These are phyloP conservation scores for Tyrannus savana DNA, from an alignment of 2,113 vertebrate species.

Conservation along the genomic window DNA sequence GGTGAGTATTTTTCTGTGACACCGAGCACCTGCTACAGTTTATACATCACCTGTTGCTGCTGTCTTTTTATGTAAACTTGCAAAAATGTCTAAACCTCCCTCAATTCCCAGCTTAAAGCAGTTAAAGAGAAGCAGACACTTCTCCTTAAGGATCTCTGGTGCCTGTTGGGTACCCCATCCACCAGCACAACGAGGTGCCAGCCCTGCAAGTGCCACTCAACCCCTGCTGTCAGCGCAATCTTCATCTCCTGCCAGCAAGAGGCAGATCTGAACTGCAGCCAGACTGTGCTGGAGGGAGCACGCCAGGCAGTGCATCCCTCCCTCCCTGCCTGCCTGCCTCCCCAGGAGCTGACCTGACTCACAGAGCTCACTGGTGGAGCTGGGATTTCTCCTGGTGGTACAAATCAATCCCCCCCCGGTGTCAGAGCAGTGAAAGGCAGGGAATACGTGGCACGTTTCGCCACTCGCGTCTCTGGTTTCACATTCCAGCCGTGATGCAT, in stretches of 20 bases:
- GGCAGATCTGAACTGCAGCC: neutral
- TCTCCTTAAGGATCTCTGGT: neutral
- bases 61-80: neutral
- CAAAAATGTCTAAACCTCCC: neutral
- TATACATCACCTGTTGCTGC: neutral
- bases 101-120: neutral
- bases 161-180: neutral
- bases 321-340: neutral
- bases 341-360: neutral
- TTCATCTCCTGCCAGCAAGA: neutral
- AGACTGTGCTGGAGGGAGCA: neutral
- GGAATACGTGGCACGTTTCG: neutral
- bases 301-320: neutral
- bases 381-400: neutral
- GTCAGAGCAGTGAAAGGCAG: neutral
- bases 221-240: neutral
- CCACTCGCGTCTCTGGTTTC: slow-evolving; percentile 49
- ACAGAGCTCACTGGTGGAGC: neutral
- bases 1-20: neutral
- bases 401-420: neutral
- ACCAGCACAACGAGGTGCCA: neutral
- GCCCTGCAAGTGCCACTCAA: neutral
- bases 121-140: neutral
- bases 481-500: slow-evolving; percentile 63
- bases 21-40: neutral